These are phyloP conservation scores for Hoplodrina blanda DNA, from an alignment of 2,888 invertebrate genomes.

Conservation along the genomic window DNA sequence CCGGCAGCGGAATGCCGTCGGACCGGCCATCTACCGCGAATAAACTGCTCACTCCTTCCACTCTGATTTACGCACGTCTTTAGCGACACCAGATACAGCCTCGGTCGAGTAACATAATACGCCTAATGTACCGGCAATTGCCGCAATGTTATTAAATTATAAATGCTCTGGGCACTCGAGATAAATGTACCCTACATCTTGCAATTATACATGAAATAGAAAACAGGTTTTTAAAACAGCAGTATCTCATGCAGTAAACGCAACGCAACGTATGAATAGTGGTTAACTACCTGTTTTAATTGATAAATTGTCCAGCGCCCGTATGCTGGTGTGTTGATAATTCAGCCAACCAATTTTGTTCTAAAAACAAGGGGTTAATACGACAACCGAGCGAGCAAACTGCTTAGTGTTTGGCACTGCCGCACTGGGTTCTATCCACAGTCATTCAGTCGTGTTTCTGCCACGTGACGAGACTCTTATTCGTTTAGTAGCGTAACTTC, in stretches of 20 bases:
- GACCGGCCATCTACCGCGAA: conserved; percentile 56
- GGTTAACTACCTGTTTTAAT: too few species aligned
- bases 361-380: too few species aligned
- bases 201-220: conserved; percentile 39
- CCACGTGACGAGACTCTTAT: background rate
- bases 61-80: conserved; percentile 51
- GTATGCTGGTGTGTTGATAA: too few species aligned
- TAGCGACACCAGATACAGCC: conserved; percentile 39
- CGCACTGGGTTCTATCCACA: background rate
- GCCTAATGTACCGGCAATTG: conserved; percentile 5
- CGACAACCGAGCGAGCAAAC: background rate
- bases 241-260: conserved; percentile 6
- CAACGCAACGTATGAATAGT: background rate
- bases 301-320: too few species aligned
- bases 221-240: conserved; percentile 22
- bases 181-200: conserved; percentile 23
- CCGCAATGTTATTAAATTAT: conserved; percentile 22
- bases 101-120: conserved; percentile 23
- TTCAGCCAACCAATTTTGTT: too few species aligned
- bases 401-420: background rate
- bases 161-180: conserved; percentile 22
- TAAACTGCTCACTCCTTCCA: conserved; percentile 27
- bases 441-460: background rate
- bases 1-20: conserved; percentile 66
- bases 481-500: background rate